phyloP scores from a whole-genome alignment of 1,140 invertebrate species.

The Brachionus sp. region DNA sequence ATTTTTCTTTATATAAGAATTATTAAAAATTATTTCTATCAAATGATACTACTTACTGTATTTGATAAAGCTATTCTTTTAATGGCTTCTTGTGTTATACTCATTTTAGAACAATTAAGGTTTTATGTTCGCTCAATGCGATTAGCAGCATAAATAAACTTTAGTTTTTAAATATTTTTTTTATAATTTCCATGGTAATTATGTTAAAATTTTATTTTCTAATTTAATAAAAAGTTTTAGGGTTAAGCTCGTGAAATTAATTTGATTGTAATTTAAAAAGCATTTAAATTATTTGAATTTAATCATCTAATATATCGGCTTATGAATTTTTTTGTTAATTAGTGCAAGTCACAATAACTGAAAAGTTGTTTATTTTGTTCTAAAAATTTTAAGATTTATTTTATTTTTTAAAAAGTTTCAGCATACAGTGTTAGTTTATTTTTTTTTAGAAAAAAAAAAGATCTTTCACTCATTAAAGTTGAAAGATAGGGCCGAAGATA shows the following conservation, averaged over 20 bases:
- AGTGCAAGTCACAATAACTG: no score
- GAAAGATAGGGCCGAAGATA: no score
- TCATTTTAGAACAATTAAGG: conserved; percentile 16
- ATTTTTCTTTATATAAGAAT: conserved; percentile 11
- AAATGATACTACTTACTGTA: neutral
- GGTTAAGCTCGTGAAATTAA: neutral
- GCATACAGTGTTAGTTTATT: no score
- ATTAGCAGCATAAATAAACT: conserved; percentile 23
- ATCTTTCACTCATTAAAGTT: no score
- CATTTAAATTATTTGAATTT: no score
- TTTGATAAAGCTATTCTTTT: conserved; percentile 14
- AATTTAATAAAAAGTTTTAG: neutral
- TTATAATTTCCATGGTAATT: conserved; percentile 21
- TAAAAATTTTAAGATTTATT: no score
- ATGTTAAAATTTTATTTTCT: neutral
- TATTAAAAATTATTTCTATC: neutral
- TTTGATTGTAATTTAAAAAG: neutral
- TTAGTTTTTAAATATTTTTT: conserved; percentile 7
- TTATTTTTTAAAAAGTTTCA: no score
- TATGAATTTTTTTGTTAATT: no score
- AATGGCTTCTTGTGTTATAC: neutral
- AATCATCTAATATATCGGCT: no score
- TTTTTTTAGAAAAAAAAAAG: no score
- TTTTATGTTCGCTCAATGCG: neutral
- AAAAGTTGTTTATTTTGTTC: no score